Evolutionary conservation across 2,113 vertebrate genomes (phyloP), one percentile per base, ranked within the genome.

Genomic region (Myxocyprinus asiaticus): DNA sequence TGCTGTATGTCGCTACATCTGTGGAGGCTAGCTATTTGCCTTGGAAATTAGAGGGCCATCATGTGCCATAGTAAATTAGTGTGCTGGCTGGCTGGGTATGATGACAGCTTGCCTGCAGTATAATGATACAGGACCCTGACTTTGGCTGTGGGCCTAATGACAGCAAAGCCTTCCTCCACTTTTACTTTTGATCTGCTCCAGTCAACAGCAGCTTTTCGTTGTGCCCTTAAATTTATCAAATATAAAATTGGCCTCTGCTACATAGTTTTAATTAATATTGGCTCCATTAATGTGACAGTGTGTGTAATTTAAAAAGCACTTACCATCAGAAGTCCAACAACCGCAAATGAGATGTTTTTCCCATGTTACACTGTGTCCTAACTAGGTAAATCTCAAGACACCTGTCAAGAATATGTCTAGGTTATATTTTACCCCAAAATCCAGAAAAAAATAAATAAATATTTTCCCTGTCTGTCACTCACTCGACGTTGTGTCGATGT

Each of bases 161-260:
- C 79, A 78, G 82, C 66, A 83, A 81, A 85, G 84, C 78, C 85
- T 79, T 86, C 82, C 84, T 87, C 82, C 82, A 84, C 83, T 86
- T 83, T 76, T 82, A 84, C 86, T 84, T 87, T 86, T 86, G 87
- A 86, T 86, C 78, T 86, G 80, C 68, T 51, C 80, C 81, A 73
- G 83, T 87, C 88, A 85, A 78, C 86, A 84, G 67, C 83, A 66
- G 75, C 74, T 81, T 72, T 76, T 14, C 82, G 84, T 79, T 80
- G 82, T 81, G 56, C 73, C 65, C 77, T 77, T 76, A 76, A 76
- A 63, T 0, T 0, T 53, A 76, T 86, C 87, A 84, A 88, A 88
- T 86, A 90, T 90, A 88, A 81, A 84, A 74, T 83, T 90, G 75
- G 82, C 82, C 77, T 77, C 42, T 2, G 9, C 74, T 53, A 85